A percentile compares a stretch with the other conserved stretches of the same genome.
Evolutionary conservation across 2,888 invertebrate genomes (phyloP).

Genomic region (Coremacera marginata): DNA sequence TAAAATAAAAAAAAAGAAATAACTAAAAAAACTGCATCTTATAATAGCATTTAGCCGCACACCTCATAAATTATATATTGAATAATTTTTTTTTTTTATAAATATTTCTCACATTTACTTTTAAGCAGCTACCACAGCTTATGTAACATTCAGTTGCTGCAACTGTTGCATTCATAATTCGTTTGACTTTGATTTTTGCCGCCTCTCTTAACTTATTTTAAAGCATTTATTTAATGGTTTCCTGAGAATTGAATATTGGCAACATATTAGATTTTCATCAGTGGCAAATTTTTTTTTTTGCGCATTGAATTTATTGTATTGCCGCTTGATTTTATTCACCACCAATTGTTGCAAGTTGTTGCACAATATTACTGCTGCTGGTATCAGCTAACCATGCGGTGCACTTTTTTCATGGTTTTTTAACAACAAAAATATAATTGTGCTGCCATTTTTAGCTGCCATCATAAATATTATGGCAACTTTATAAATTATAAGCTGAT

Average conservation of each 20-base stretch:
- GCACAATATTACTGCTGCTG: too few relatives aligned
- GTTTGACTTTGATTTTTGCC: constrained; percentile 2
- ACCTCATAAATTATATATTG: not conserved
- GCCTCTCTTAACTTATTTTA: not conserved
- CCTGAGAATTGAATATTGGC: not conserved
- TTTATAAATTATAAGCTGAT: too few relatives aligned
- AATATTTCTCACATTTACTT: not conserved
- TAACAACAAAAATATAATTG: too few relatives aligned
- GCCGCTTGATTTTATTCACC: not conserved
- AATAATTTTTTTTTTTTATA: not conserved
- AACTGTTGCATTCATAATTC: constrained; percentile 6
- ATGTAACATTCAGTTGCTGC: not conserved
- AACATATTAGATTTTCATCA: not conserved
- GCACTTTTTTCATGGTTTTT: too few relatives aligned
- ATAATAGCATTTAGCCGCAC: not conserved
- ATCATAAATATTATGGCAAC: too few relatives aligned
- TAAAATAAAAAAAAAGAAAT: not conserved
- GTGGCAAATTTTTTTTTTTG: not conserved
- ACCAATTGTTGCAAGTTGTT: not conserved
- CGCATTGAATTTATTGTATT: not conserved
- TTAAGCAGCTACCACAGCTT: not conserved
- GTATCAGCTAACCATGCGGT: too few relatives aligned
- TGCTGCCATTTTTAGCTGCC: too few relatives aligned
- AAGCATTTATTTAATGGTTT: not conserved
- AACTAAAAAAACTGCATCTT: not conserved